Evolutionary conservation across 2,113 vertebrate species (phyloP).

Genomic region (Speoplatyrhinus poulsoni): DNA sequence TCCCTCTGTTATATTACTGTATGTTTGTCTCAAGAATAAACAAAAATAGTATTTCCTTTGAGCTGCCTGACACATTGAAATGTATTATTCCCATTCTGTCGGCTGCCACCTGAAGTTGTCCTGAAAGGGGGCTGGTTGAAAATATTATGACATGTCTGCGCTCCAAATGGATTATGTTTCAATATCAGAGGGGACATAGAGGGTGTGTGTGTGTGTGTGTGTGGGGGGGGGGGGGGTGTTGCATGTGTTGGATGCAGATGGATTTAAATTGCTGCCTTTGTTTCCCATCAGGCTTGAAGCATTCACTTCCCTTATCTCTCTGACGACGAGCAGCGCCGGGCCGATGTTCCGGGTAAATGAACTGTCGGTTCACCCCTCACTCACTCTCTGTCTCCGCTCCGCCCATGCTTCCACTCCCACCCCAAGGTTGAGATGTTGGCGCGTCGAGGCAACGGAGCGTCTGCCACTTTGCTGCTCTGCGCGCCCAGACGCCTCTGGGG

Average conservation of each 20-base stretch:
- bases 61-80: conserved; percentile 49
- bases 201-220: conserved; percentile 48
- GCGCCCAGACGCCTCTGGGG: conserved; percentile 74
- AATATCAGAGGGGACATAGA: conserved; percentile 75
- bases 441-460: conserved; percentile 56
- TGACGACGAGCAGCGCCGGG: conserved; percentile 51
- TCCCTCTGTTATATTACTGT: background rate
- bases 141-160: conserved; percentile 77
- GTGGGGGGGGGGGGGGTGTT: conserved; percentile 4
- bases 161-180: conserved; percentile 81
- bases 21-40: conserved; percentile 13
- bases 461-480: conserved; percentile 69
- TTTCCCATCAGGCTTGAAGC: conserved; percentile 77
- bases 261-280: conserved; percentile 81
- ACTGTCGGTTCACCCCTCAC: conserved; percentile 74
- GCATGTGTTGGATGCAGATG: conserved; percentile 73
- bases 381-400: background rate
- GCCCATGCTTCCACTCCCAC: conserved; percentile 18
- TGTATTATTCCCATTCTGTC: conserved; percentile 53
- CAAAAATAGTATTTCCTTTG: conserved; percentile 18
- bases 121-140: conserved; percentile 41
- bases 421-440: conserved; percentile 72
- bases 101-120: conserved; percentile 62
- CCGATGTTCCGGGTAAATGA: conserved; percentile 80
- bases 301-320: conserved; percentile 74